These are phyloP conservation scores for Drosophila sturtevanti DNA, from an alignment of 1,140 invertebrate species.

Conservation along the genomic window DNA sequence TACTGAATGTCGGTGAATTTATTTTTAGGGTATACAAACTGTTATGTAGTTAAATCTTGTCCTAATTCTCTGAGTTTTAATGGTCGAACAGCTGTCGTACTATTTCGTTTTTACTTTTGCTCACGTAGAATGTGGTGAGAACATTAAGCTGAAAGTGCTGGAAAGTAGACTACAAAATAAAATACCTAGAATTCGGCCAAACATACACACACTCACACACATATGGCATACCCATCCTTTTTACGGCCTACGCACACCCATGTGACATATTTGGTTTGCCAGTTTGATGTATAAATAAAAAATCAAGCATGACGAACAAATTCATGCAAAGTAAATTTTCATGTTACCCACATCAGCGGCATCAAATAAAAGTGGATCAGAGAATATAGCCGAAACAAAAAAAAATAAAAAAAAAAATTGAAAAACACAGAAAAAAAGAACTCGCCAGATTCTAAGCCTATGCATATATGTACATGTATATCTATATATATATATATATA, in stretches of 20 bases:
- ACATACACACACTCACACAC: slow-evolving; percentile 7
- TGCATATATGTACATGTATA: too few species aligned
- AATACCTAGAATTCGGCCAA: neutral
- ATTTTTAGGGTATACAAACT: neutral
- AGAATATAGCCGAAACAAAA: neutral
- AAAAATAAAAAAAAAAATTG: slow-evolving; percentile 18
- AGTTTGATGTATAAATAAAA: slow-evolving; percentile 75
- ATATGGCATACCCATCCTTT: slow-evolving; percentile 20
- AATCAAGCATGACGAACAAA: slow-evolving; percentile 70
- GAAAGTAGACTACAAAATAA: slow-evolving; percentile 41
- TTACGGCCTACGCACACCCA: slow-evolving; percentile 63
- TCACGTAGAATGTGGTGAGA: slow-evolving; percentile 6
- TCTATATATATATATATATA: neutral
- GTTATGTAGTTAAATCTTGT: neutral
- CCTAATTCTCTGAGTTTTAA: slow-evolving; percentile 7
- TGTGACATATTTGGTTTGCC: slow-evolving; percentile 71
- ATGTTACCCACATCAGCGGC: slow-evolving; percentile 52
- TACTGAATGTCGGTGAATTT: neutral
- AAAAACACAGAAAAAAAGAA: slow-evolving; percentile 20
- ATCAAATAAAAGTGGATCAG: slow-evolving; percentile 33
- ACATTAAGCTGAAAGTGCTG: slow-evolving; percentile 27
- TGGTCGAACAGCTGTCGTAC: slow-evolving; percentile 9
- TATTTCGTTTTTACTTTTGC: slow-evolving; percentile 2
- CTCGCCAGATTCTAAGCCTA: slow-evolving; percentile 36
- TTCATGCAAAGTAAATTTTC: slow-evolving; percentile 77